phyloP scores from a whole-genome alignment of 2,797 vertebrate genomes.

The Euthynnus affinis region DNA sequence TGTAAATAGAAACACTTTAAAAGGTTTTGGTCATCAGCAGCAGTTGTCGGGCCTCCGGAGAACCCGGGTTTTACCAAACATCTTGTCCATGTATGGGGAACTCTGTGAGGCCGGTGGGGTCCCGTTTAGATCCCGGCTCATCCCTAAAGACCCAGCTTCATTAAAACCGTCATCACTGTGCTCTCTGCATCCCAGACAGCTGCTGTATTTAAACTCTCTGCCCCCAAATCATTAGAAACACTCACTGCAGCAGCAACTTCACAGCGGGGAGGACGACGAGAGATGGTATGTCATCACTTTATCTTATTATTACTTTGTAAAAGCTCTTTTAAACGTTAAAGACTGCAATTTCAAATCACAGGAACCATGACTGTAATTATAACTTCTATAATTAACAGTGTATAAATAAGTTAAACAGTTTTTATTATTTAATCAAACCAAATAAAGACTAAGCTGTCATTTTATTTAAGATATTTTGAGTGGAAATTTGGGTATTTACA shows the following conservation, averaged over 20 bases:
- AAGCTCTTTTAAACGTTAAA: too few species aligned
- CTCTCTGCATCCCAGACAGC: slow-evolving; percentile 49
- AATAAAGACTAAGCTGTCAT: too few species aligned
- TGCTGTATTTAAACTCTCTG: slow-evolving; percentile 72
- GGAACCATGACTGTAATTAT: too few species aligned
- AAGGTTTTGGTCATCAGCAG: slow-evolving; percentile 54
- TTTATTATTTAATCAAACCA: too few species aligned
- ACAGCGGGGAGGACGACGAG: neutral
- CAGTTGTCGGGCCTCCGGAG: slow-evolving; percentile 65
- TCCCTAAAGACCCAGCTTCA: slow-evolving; percentile 30
- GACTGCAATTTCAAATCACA: too few species aligned
- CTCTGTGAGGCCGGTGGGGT: slow-evolving; percentile 37
- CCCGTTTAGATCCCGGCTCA: slow-evolving; percentile 45
- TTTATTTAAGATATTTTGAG: too few species aligned
- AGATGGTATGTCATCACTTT: slow-evolving; percentile 65
- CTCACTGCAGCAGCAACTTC: slow-evolving; percentile 27
- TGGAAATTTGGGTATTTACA: too few species aligned
- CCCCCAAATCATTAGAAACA: slow-evolving; percentile 23
- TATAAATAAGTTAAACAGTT: too few species aligned
- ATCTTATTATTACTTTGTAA: too few species aligned
- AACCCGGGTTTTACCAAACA: slow-evolving; percentile 45
- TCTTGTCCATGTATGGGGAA: slow-evolving; percentile 72
- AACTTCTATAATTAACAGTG: too few species aligned
- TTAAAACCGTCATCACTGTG: slow-evolving; percentile 37
- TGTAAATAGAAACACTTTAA: slow-evolving; percentile 61